Base-by-base conservation (phyloP, 92 coral and sea anemone genomes). In the Parazoanthus swiftii region DNA sequence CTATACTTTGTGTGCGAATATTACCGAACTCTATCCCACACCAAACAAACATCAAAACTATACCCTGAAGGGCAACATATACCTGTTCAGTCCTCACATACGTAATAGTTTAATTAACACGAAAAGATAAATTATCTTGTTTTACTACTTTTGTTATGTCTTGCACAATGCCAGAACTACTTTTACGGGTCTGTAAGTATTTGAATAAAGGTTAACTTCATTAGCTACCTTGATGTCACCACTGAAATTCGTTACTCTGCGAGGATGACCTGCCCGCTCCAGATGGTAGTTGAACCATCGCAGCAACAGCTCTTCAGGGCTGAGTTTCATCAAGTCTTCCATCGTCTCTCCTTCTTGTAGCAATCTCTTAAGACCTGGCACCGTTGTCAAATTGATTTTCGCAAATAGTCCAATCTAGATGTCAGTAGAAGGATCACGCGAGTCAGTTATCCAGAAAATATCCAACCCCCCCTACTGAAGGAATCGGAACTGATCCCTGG, bases 251-350 rank as follows among this genome's bases (percentile, higher is more conserved):
- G 89, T 89, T 67, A 96, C 94, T 36, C 96, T 88, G 87, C 95
- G 89, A 39, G 89, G 88, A 80, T 88, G 90, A 20, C 99, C 96
- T 9, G 95, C 93, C 56, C 90, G 89, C 77, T 90, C 95, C 58
- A 97, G 89, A 77, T 97, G 99, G 78, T 95, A 97, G 91, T 97
- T 97, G 38, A 97, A 95, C 99, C 99, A 97, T 6, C 98, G 93
- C 63, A 97, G 83, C 54, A 97, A 80, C 26, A 97, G 88, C 37
- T 93, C 98, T 63, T 97, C 99, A 6, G 99, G 99, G 4, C 94
- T 90, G 46, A 97, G 92, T 15, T 89, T 91, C 90, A 92, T 95
- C 29, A 97, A 87, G 75, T 93, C 98, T 43, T 93, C 94, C 70
- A 94, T 86, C 11, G 96, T 94, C 66, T 97, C 99, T 33, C 97